Evolutionary conservation across 2,113 vertebrate genomes (phyloP).

Genomic region (Dinomys branickii): DNA sequence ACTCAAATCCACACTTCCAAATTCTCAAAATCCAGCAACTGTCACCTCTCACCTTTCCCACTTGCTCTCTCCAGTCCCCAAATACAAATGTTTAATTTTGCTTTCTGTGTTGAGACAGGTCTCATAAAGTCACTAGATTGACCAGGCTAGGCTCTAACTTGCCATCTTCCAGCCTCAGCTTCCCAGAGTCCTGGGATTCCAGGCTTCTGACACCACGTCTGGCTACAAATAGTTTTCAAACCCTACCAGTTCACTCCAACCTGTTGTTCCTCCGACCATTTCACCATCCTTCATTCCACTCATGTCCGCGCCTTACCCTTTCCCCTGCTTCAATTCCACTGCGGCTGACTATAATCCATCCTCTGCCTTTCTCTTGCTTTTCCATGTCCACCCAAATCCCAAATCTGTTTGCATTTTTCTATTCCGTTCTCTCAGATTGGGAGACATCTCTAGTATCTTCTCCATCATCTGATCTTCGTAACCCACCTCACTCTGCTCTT

Average conservation of each 20-base stretch:
- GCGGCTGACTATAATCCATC: not conserved
- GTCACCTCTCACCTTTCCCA: not conserved
- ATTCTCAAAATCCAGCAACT: not conserved
- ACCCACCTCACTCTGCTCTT: not conserved
- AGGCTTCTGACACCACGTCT: not conserved
- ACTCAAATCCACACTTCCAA: not conserved
- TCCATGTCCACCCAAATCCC: not conserved
- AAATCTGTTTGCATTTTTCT: not conserved
- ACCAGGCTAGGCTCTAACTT: not conserved
- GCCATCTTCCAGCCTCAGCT: not conserved
- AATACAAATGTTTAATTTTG: not conserved
- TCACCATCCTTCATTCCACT: not conserved
- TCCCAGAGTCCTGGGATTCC: not conserved
- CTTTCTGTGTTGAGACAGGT: not conserved
- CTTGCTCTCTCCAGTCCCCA: not conserved
- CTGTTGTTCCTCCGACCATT: not conserved
- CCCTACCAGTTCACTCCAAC: accelerated
- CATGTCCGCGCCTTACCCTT: not conserved
- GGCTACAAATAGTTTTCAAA: not conserved
- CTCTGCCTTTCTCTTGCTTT: not conserved
- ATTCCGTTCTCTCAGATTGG: not conserved
- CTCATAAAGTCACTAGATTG: not conserved
- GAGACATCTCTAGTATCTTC: not conserved
- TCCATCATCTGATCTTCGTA: not conserved
- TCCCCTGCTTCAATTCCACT: not conserved